These are phyloP conservation scores for Denticeps clupeoides DNA, from an alignment of 2,797 vertebrate species.

Conservation along the genomic window DNA sequence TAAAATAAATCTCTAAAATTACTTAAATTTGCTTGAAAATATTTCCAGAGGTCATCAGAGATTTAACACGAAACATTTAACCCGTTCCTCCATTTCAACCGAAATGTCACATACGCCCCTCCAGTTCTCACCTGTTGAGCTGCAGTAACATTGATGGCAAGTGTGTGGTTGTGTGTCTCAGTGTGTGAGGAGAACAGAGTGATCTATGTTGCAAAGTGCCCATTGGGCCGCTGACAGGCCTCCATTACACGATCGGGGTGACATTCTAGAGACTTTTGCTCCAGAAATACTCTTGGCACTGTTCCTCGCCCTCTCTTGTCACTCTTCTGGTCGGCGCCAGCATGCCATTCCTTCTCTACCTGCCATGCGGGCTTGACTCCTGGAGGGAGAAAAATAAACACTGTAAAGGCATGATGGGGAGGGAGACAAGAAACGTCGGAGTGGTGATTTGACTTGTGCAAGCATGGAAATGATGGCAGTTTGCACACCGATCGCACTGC, in stretches of 20 bases:
- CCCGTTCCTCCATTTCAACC: too few relatives aligned
- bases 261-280: conserved; percentile 9
- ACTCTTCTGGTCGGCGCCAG: neutral
- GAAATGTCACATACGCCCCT: too few relatives aligned
- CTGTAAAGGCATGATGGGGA: neutral
- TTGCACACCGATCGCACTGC: neutral
- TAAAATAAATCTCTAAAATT: too few relatives aligned
- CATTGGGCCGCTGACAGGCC: neutral
- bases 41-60: too few relatives aligned
- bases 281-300: neutral
- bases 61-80: too few relatives aligned
- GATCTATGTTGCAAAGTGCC: conserved; percentile 1
- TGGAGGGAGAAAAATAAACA: neutral
- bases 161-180: too few relatives aligned
- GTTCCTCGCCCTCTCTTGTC: neutral
- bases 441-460: neutral
- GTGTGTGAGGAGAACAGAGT: neutral
- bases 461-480: neutral
- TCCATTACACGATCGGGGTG: neutral
- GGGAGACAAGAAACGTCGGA: neutral
- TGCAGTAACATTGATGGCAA: too few relatives aligned
- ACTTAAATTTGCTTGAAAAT: too few relatives aligned
- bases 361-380: neutral
- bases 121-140: too few relatives aligned
- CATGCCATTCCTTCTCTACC: too few relatives aligned